Evolutionary conservation across 2,888 invertebrate genomes (phyloP).

Genomic region (Euzophera pinguis): DNA sequence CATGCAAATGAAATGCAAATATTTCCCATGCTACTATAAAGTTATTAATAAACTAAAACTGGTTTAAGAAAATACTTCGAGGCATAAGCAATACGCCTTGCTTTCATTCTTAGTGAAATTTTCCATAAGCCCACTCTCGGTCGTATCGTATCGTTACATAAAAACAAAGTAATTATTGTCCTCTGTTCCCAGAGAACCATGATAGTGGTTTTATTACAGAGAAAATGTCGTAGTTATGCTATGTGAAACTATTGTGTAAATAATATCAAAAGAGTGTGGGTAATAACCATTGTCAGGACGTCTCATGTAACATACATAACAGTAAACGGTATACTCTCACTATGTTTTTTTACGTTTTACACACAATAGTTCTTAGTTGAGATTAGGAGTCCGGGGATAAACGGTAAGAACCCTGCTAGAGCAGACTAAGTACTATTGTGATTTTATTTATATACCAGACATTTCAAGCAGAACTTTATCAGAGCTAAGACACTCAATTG

Average conservation of each 20-base stretch:
- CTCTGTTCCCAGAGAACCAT: constrained; percentile 1
- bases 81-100: not conserved
- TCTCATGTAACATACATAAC: not conserved
- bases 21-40: not conserved
- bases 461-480: too few species aligned
- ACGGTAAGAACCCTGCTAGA: too few species aligned
- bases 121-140: constrained; percentile 8
- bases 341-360: not conserved
- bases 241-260: constrained; percentile 5
- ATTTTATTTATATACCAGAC: too few species aligned
- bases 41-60: not conserved
- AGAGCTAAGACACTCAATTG: too few species aligned
- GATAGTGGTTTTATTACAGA: constrained; percentile 7
- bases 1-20: not conserved
- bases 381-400: too few species aligned
- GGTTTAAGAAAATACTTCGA: not conserved
- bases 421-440: too few species aligned
- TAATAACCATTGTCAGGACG: not conserved
- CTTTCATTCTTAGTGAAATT: constrained; percentile 14
- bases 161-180: constrained; percentile 6
- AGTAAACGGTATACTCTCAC: not conserved
- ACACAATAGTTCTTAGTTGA: not conserved
- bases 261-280: not conserved
- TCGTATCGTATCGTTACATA: constrained; percentile 2
- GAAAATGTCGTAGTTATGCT: constrained; percentile 1